These are phyloP conservation scores for Nyleta sp. DNA, from an alignment of 2,888 invertebrate genomes.

Conservation along the genomic window DNA sequence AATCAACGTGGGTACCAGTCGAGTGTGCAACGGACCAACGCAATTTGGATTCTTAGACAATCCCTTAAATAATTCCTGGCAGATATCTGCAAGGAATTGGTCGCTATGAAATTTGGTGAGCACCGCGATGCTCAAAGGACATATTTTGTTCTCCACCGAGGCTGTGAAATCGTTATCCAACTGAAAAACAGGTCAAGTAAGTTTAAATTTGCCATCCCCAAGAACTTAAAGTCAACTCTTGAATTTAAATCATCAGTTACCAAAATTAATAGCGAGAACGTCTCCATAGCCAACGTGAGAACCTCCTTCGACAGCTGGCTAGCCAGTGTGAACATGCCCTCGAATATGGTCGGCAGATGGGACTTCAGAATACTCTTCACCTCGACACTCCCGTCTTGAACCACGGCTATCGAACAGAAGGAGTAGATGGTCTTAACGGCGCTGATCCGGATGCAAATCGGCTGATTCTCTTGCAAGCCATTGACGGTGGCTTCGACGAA, in stretches of 20 bases:
- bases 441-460: constrained; percentile 84
- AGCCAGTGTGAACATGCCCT: constrained; percentile 76
- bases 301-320: constrained; percentile 77
- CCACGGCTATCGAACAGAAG: constrained; percentile 80
- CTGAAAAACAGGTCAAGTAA: constrained; percentile 73
- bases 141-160: constrained; percentile 85
- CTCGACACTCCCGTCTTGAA: constrained; percentile 65
- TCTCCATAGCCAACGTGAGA: constrained; percentile 77
- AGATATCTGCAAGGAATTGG: constrained; percentile 85
- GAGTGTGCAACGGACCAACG: constrained; percentile 85
- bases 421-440: constrained; percentile 83
- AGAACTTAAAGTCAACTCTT: too few species aligned
- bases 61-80: constrained; percentile 86
- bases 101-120: constrained; percentile 87
- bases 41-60: constrained; percentile 86
- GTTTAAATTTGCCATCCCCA: too few species aligned
- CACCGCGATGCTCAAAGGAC: constrained; percentile 87
- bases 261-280: constrained; percentile 75
- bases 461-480: constrained; percentile 84
- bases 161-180: constrained; percentile 87
- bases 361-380: constrained; percentile 73
- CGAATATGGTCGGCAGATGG: constrained; percentile 77
- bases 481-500: constrained; percentile 84
- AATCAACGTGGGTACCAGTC: constrained; percentile 87
- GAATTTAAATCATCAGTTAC: constrained; percentile 68